A percentile compares a stretch with the other conserved stretches of the same genome.
Evolutionary conservation across 2,797 vertebrate genomes (phyloP).

Genomic region (Peromyscus nudipes): DNA sequence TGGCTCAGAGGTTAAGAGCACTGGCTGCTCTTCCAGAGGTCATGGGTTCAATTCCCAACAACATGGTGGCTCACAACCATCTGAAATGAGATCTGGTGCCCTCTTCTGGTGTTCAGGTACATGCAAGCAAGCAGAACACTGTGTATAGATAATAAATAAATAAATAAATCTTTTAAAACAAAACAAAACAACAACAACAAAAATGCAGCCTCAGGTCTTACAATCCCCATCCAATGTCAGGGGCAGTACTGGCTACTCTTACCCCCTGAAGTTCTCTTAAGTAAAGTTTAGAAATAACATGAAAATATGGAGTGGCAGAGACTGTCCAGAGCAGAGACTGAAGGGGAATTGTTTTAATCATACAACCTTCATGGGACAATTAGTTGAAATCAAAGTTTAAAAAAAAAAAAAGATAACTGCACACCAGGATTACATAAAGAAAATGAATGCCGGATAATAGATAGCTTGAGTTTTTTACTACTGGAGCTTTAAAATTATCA

Average conservation of each 20-base stretch:
- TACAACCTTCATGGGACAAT: not conserved
- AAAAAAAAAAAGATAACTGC: not conserved
- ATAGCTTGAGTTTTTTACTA: conserved; percentile 21
- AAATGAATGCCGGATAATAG: not conserved
- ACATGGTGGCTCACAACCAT: too few relatives aligned
- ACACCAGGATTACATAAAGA: not conserved
- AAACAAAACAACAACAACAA: too few relatives aligned
- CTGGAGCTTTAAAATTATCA: conserved; percentile 31
- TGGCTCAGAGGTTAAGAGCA: too few relatives aligned
- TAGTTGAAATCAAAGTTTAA: not conserved
- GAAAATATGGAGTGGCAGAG: not conserved
- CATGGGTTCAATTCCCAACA: too few relatives aligned
- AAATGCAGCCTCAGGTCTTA: not conserved
- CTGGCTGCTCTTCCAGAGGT: too few relatives aligned
- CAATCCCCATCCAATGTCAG: conserved; percentile 8
- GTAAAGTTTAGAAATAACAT: conserved; percentile 4
- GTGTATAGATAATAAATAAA: too few relatives aligned
- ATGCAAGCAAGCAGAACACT: too few relatives aligned
- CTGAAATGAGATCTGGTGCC: too few relatives aligned
- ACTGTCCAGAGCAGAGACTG: not conserved
- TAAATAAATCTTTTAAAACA: too few relatives aligned
- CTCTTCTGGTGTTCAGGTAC: too few relatives aligned
- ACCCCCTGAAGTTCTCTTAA: not conserved
- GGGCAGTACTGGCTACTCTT: conserved; percentile 7
- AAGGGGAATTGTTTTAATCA: conserved; percentile 1